phyloP scores from a whole-genome alignment of 2,888 invertebrate genomes.

The Sminthurides aquaticus region DNA sequence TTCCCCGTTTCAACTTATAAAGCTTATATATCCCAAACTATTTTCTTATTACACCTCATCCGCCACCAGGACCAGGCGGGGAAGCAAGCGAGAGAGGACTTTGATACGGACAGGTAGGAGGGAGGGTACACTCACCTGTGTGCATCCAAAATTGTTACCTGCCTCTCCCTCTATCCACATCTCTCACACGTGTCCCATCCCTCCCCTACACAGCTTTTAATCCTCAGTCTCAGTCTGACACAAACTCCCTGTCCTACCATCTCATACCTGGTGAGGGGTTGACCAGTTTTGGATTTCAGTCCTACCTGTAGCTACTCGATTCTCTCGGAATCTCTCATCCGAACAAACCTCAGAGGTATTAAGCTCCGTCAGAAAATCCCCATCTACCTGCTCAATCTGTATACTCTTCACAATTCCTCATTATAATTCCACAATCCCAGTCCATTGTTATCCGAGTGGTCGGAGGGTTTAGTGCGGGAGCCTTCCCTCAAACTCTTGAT shows the following conservation, averaged over 20 bases:
- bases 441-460: background rate
- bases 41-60: background rate
- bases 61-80: too few relatives aligned
- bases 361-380: too few relatives aligned
- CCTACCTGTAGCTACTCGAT: too few relatives aligned
- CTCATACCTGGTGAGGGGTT: background rate
- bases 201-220: background rate
- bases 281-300: background rate
- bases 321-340: too few relatives aligned
- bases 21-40: background rate
- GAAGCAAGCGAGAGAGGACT: background rate
- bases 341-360: too few relatives aligned
- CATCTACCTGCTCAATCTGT: too few relatives aligned
- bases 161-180: background rate
- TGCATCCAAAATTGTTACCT: background rate
- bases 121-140: background rate
- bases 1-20: background rate
- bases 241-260: background rate
- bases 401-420: background rate
- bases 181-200: background rate
- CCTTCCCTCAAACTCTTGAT: background rate
- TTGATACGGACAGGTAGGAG: background rate
- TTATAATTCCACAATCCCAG: background rate
- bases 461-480: background rate
- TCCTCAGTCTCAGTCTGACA: background rate